Evolutionary conservation across 1,140 invertebrate genomes (phyloP).

Genomic region (Drosophila arizonae): DNA sequence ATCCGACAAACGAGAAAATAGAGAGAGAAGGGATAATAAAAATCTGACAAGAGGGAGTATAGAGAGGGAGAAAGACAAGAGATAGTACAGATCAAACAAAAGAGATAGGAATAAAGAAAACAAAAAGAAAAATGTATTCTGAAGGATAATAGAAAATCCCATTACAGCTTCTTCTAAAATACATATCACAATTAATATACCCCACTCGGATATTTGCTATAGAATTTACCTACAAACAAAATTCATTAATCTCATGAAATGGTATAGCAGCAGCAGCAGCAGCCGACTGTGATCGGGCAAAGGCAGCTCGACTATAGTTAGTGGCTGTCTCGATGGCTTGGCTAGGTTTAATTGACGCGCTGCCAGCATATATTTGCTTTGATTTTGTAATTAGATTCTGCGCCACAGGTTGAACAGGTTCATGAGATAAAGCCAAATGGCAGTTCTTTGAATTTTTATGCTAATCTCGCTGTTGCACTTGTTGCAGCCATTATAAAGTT

Average conservation of each 20-base stretch:
- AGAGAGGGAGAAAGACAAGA: too few relatives aligned
- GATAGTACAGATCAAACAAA: too few relatives aligned
- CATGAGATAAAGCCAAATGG: conserved; percentile 32
- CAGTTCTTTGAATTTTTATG: conserved; percentile 42
- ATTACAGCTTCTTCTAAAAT: too few relatives aligned
- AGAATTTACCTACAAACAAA: conserved; percentile 3
- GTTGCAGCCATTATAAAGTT: conserved; percentile 37
- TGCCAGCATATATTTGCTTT: conserved; percentile 46
- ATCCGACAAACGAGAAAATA: too few relatives aligned
- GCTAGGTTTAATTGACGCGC: conserved; percentile 46
- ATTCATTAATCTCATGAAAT: conserved; percentile 40
- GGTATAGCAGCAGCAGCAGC: conserved; percentile 16
- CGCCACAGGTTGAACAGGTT: conserved; percentile 54
- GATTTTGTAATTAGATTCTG: conserved; percentile 54
- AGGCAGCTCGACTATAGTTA: conserved; percentile 28
- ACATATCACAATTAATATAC: background rate
- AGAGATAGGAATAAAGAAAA: too few relatives aligned
- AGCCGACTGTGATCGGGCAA: conserved; percentile 25
- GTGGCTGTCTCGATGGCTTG: conserved; percentile 29
- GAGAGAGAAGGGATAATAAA: too few relatives aligned
- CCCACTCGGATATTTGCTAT: background rate
- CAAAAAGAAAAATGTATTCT: too few relatives aligned
- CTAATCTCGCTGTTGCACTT: conserved; percentile 29
- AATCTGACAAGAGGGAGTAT: too few relatives aligned
- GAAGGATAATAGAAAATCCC: too few relatives aligned